These are phyloP conservation scores for Tachystola acroxantha DNA, from an alignment of 2,888 invertebrate genomes.

Conservation along the genomic window DNA sequence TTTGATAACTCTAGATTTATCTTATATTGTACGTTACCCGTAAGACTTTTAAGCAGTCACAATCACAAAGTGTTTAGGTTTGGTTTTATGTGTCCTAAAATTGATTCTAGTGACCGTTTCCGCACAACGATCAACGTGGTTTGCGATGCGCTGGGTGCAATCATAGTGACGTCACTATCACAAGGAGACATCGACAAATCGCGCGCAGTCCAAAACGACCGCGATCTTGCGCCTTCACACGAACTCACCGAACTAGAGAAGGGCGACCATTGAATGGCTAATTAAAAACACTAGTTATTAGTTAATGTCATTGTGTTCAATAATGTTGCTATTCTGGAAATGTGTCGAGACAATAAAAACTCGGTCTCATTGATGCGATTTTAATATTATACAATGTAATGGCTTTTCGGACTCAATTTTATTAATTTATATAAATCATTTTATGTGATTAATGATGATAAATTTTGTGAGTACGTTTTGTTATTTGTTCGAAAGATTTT, in stretches of 20 bases:
- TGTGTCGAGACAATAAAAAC: constrained; percentile 25
- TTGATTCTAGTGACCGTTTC: constrained; percentile 86
- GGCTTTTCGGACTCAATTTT: background rate
- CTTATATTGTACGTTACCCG: too few species aligned
- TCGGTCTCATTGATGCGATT: constrained; percentile 9
- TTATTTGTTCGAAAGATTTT: too few species aligned
- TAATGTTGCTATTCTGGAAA: constrained; percentile 42
- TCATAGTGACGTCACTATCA: constrained; percentile 91
- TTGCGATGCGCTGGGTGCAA: constrained; percentile 96
- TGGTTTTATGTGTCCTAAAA: too few species aligned
- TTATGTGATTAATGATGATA: too few species aligned
- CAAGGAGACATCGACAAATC: constrained; percentile 80
- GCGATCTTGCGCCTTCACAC: constrained; percentile 76
- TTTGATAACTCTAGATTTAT: too few species aligned
- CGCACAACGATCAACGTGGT: constrained; percentile 95
- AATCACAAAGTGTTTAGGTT: too few species aligned
- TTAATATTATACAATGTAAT: too few species aligned
- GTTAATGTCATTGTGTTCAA: constrained; percentile 34
- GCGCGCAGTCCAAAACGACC: constrained; percentile 57
- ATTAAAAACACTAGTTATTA: constrained; percentile 12
- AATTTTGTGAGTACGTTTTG: too few species aligned
- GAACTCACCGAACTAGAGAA: constrained; percentile 82
- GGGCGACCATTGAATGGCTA: constrained; percentile 52
- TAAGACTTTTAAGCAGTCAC: too few species aligned
- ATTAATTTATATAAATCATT: too few species aligned